Evolutionary conservation across 2,797 vertebrate species (phyloP), one percentile per base, ranked within the genome.

Genomic region (Artibeus jamaicensis): DNA sequence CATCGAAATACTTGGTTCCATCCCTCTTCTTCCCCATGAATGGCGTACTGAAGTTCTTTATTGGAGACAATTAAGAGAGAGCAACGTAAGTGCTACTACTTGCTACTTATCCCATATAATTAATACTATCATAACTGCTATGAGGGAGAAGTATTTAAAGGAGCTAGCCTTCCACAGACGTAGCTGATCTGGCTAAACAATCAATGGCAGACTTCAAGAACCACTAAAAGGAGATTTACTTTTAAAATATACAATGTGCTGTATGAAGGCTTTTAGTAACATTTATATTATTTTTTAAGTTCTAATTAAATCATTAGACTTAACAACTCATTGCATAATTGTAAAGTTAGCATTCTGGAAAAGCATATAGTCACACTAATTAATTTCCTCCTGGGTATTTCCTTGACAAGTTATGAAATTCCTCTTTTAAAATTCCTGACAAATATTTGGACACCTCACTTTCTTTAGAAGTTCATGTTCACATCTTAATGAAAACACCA

Each of bases 101-200:
- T 97, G 88, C 95, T 97, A 91, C 82, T 97, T 95, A 92, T 55
- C 55, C 76, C 57, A n/a, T 67, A 92, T 95, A 98, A 98, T 97
- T 98, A 98, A 98, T 97, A 98, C 97, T 42, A 95, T 50, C 82
- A 39, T 92, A 97, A 97, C 97, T 89, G 95, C 87, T 77, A 89
- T 65, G 93, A 96, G 65, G 89, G 42, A 93, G 82, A 83, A 86
- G 15, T 89, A 89, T 79, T 89, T 90, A 97, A 96, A 98, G 79
- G 29, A 71, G 87, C 77, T 82, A 95, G 62, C 55, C 86, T 92
- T 95, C 85, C 93, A 83, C 44, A 95, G 94, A 73, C 78, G 76
- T 29, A 93, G 95, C 86, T 24, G 29, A 67, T 55, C 94, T 92
- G 65, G 88, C 86, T 70, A 29, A 78, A 67, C 82, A 74, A 39